Evolutionary conservation across 2,797 vertebrate genomes (phyloP).

Genomic region (Cynopterus sphinx): DNA sequence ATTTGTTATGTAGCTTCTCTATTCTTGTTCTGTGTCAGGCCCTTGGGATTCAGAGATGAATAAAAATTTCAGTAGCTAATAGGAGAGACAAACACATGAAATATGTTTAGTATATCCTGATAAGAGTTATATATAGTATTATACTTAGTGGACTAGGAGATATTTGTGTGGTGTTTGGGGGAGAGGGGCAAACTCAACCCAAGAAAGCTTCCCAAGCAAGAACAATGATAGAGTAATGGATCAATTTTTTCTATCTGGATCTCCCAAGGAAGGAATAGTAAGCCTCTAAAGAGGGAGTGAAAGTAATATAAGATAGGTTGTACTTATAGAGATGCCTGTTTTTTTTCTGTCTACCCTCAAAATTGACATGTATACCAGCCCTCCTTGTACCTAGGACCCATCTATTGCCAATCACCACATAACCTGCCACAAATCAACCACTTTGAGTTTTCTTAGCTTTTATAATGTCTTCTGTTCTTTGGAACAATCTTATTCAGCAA

Average conservation of each 20-base stretch:
- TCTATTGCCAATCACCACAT: not conserved
- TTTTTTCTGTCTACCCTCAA: not conserved
- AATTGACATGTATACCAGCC: not conserved
- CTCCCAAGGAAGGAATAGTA: not conserved
- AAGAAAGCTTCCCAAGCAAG: not conserved
- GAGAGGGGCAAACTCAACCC: not conserved
- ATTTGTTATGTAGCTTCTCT: not conserved
- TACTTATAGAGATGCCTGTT: not conserved
- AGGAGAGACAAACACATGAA: not conserved
- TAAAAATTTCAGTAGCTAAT: not conserved
- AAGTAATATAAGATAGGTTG: not conserved
- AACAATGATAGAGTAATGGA: not conserved
- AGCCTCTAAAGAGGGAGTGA: not conserved
- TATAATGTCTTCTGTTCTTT: not conserved
- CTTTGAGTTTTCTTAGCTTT: not conserved
- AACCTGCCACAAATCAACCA: not conserved
- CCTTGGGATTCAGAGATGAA: not conserved
- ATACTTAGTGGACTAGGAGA: not conserved
- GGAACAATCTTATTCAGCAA: not conserved
- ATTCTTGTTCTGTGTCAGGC: not conserved
- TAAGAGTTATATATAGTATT: not conserved
- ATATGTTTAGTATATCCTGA: not conserved
- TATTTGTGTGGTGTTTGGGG: not conserved
- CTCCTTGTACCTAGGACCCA: not conserved
- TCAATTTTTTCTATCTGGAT: not conserved